phyloP scores from a whole-genome alignment of 2,113 vertebrate genomes.

The Taurulus bubalis region DNA sequence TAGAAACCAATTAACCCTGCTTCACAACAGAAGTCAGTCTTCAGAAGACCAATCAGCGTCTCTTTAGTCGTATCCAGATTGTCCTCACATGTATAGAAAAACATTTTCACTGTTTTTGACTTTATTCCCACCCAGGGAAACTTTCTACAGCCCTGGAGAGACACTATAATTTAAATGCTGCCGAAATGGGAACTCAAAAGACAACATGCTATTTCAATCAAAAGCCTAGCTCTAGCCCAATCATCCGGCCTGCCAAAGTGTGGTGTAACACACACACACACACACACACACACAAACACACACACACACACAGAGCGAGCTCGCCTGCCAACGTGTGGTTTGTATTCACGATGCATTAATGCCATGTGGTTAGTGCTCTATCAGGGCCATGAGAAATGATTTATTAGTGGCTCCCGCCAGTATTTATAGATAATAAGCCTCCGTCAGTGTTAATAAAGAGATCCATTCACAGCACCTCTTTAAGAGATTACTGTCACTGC shows the following conservation, averaged over 20 bases:
- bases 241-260: slow-evolving; percentile 74
- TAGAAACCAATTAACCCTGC: slow-evolving; percentile 45
- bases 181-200: slow-evolving; percentile 78
- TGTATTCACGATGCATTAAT: slow-evolving; percentile 80
- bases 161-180: slow-evolving; percentile 82
- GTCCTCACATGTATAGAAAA: slow-evolving; percentile 54
- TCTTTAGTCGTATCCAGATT: slow-evolving; percentile 38
- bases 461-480: slow-evolving; percentile 76
- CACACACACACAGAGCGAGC: slow-evolving; percentile 27
- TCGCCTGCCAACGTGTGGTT: slow-evolving; percentile 78
- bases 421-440: slow-evolving; percentile 84
- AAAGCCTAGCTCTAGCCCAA: slow-evolving; percentile 72
- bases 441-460: slow-evolving; percentile 85
- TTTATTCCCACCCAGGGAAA: slow-evolving; percentile 60
- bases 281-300: slow-evolving; percentile 11
- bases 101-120: slow-evolving; percentile 43
- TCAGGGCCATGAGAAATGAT: slow-evolving; percentile 85
- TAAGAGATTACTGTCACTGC: slow-evolving; percentile 77
- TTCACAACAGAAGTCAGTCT: slow-evolving; percentile 18
- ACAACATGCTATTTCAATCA: slow-evolving; percentile 87
- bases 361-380: slow-evolving; percentile 80
- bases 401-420: slow-evolving; percentile 84
- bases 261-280: slow-evolving; percentile 63
- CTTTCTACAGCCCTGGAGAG: slow-evolving; percentile 66
- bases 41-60: slow-evolving; percentile 34